These are phyloP conservation scores for Mesitornis unicolor DNA, from an alignment of 2,113 vertebrate genomes.

Conservation along the genomic window DNA sequence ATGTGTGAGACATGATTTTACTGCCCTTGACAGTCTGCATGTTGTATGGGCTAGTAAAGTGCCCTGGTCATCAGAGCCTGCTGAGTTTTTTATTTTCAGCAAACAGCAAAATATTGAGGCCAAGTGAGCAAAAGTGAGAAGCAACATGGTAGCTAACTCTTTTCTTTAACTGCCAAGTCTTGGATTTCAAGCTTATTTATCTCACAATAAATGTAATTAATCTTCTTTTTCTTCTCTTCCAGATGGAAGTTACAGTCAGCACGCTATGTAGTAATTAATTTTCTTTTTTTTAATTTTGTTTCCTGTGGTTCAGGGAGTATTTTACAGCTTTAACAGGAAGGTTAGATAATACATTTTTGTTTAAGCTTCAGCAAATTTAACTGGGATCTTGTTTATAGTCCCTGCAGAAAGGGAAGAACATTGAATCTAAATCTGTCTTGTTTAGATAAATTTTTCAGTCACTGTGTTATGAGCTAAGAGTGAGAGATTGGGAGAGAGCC, in stretches of 20 bases:
- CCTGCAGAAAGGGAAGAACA: accelerated
- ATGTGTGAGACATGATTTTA: not conserved
- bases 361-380: not conserved
- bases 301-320: not conserved
- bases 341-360: not conserved
- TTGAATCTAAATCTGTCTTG: not conserved
- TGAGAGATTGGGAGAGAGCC: not conserved
- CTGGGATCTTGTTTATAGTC: not conserved
- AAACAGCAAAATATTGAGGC: not conserved
- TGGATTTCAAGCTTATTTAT: not conserved
- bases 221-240: not conserved
- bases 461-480: not conserved
- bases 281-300: not conserved
- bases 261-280: not conserved
- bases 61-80: not conserved
- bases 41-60: not conserved
- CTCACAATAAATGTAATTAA: not conserved
- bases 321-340: not conserved
- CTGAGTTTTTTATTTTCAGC: not conserved
- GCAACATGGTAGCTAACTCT: not conserved
- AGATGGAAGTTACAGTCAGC: not conserved
- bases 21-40: not conserved
- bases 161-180: not conserved
- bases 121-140: not conserved
- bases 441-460: not conserved